Conservation (phyloP, 2,113 vertebrate genomes). For the Scomber colias region DNA sequence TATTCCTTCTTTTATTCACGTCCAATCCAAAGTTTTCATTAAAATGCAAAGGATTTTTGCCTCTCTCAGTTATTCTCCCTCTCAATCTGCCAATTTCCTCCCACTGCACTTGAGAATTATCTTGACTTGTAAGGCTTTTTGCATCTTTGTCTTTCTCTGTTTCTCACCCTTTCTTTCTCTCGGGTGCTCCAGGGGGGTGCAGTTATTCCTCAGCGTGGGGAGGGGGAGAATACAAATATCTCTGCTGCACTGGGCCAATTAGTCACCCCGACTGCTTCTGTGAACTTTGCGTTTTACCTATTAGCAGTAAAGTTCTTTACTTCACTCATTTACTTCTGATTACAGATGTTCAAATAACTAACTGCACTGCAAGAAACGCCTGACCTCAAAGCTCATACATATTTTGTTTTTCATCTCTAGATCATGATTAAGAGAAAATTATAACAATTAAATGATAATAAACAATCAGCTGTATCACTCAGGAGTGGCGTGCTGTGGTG, state of each 20-base stretch:
- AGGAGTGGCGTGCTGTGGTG: not conserved
- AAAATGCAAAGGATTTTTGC: constrained; percentile 81
- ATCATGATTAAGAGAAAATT: constrained; percentile 18
- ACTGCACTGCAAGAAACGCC: not conserved
- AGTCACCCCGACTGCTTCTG: constrained; percentile 38
- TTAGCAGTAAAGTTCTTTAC: not conserved
- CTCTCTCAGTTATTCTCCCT: constrained; percentile 56
- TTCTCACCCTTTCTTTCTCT: constrained; percentile 39
- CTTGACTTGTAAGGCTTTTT: constrained; percentile 66
- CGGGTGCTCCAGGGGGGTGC: constrained; percentile 27
- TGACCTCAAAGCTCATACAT: constrained; percentile 11
- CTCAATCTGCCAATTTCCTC: constrained; percentile 70
- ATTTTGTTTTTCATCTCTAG: not conserved
- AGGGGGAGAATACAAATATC: constrained; percentile 41
- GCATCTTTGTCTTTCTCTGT: constrained; percentile 46
- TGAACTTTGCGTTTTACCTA: constrained; percentile 40
- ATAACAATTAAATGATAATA: constrained; percentile 33
- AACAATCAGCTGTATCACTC: not conserved
- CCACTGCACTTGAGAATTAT: constrained; percentile 75
- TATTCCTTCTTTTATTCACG: constrained; percentile 70
- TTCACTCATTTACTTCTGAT: constrained; percentile 11
- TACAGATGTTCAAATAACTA: not conserved
- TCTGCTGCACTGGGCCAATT: constrained; percentile 37
- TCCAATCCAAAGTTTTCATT: constrained; percentile 79
- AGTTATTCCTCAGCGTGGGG: constrained; percentile 32